Percentiles rank a stretch among this genome's conserved stretches.
Evolutionary conservation across 2,888 invertebrate species (phyloP).

Genomic region (Azorinus chamasolen): DNA sequence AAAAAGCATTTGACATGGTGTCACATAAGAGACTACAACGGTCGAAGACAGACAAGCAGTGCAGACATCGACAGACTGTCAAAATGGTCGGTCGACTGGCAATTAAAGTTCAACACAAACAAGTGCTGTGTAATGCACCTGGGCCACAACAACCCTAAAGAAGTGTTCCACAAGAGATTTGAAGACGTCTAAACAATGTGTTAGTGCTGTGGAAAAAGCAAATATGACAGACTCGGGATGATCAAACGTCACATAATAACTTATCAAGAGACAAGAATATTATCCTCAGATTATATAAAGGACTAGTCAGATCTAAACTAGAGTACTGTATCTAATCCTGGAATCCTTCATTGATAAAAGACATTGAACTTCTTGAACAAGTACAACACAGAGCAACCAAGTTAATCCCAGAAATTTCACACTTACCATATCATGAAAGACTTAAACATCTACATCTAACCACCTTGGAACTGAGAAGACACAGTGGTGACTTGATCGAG

Average conservation of each 20-base stretch:
- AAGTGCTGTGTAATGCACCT: too few relatives aligned
- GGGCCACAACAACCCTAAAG: too few relatives aligned
- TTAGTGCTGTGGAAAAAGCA: slow-evolving; percentile 2
- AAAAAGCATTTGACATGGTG: too few relatives aligned
- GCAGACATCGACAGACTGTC: too few relatives aligned
- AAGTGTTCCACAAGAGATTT: slow-evolving; percentile 6
- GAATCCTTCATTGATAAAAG: slow-evolving; percentile 9
- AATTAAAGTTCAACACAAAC: too few relatives aligned
- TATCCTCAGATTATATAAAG: slow-evolving; percentile 5
- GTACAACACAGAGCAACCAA: slow-evolving; percentile 3
- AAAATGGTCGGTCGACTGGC: too few relatives aligned
- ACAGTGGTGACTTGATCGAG: slow-evolving; percentile 18
- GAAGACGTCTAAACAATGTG: slow-evolving; percentile 18
- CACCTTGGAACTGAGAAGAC: slow-evolving; percentile 13
- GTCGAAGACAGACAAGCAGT: too few relatives aligned
- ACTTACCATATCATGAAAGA: slow-evolving; percentile 18
- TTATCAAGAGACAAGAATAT: neutral
- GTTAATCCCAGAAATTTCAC: slow-evolving; percentile 17
- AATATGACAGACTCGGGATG: slow-evolving; percentile 19
- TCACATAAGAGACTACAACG: too few relatives aligned
- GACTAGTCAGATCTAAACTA: slow-evolving; percentile 2
- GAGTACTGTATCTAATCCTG: slow-evolving; percentile 14
- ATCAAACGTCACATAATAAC: slow-evolving; percentile 7
- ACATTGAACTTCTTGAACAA: neutral
- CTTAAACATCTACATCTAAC: slow-evolving; percentile 19